Evolutionary conservation across 2,797 vertebrate species (phyloP).

Genomic region (Coluber constrictor): DNA sequence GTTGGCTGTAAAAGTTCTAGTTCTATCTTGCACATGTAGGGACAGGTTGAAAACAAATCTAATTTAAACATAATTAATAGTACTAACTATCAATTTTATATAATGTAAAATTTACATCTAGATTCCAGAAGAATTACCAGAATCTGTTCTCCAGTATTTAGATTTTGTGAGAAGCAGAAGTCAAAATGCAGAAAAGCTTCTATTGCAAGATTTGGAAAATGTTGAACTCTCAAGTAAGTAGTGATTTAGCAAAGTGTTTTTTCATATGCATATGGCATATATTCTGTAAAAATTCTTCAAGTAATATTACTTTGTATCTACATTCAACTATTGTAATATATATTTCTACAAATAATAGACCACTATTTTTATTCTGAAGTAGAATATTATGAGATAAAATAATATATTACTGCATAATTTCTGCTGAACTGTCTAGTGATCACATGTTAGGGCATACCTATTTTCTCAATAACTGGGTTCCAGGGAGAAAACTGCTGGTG

Average conservation of each 20-base stretch:
- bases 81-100: not conserved
- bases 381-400: not conserved
- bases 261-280: not conserved
- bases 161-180: conserved; percentile 74
- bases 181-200: conserved; percentile 74
- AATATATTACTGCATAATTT: not conserved
- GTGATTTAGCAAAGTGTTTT: not conserved
- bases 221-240: conserved; percentile 62
- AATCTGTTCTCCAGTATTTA: conserved; percentile 79
- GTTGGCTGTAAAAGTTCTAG: not conserved
- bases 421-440: not conserved
- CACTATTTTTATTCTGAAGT: not conserved
- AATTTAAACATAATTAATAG: not conserved
- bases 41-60: not conserved
- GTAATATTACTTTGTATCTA: not conserved
- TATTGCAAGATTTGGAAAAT: conserved; percentile 75
- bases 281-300: not conserved
- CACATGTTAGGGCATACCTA: not conserved
- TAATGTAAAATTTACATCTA: conserved; percentile 42
- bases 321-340: not conserved
- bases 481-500: not conserved
- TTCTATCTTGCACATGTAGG: not conserved
- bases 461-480: not conserved
- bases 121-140: conserved; percentile 73
- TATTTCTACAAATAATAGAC: not conserved